phyloP scores from a whole-genome alignment of 2,888 invertebrate species.

The Drosophila peninsularis region DNA sequence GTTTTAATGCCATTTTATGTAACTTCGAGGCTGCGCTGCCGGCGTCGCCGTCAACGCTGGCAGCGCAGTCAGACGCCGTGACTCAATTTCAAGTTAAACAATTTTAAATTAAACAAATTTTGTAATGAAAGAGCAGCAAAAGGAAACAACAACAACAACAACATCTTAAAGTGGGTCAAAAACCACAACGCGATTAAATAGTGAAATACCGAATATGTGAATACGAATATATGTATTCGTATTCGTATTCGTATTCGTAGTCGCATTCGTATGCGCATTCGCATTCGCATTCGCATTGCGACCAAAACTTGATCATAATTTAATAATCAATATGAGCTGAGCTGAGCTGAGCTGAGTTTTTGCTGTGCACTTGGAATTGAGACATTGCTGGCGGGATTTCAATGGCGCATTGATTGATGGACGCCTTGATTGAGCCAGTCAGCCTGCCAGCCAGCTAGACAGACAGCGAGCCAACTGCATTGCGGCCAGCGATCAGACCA shows the following conservation, averaged over 20 bases:
- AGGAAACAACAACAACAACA: slow-evolving; percentile 46
- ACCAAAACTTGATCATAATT: slow-evolving; percentile 62
- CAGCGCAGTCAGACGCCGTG: slow-evolving; percentile 54
- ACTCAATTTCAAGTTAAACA: slow-evolving; percentile 79
- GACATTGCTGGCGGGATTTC: slow-evolving; percentile 45
- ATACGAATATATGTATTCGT: slow-evolving; percentile 30
- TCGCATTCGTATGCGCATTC: background rate
- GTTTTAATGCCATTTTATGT: slow-evolving; percentile 79
- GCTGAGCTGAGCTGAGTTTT: slow-evolving; percentile 20
- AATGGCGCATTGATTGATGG: slow-evolving; percentile 67
- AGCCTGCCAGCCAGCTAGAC: slow-evolving; percentile 20
- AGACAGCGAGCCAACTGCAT: slow-evolving; percentile 31
- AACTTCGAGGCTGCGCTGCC: slow-evolving; percentile 68
- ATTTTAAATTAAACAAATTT: slow-evolving; percentile 78
- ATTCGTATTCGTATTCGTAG: slow-evolving; percentile 15
- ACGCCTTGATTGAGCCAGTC: slow-evolving; percentile 35
- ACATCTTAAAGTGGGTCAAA: slow-evolving; percentile 63
- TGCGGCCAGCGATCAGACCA: slow-evolving; percentile 47
- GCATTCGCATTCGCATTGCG: background rate
- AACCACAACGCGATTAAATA: slow-evolving; percentile 56
- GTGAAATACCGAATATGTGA: slow-evolving; percentile 37
- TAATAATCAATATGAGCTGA: slow-evolving; percentile 59
- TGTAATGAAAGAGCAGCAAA: slow-evolving; percentile 71
- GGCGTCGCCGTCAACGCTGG: slow-evolving; percentile 15
- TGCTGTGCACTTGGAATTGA: slow-evolving; percentile 39